Evolutionary conservation across 2,113 vertebrate genomes (phyloP).

Genomic region (Ardeotis arabs): DNA sequence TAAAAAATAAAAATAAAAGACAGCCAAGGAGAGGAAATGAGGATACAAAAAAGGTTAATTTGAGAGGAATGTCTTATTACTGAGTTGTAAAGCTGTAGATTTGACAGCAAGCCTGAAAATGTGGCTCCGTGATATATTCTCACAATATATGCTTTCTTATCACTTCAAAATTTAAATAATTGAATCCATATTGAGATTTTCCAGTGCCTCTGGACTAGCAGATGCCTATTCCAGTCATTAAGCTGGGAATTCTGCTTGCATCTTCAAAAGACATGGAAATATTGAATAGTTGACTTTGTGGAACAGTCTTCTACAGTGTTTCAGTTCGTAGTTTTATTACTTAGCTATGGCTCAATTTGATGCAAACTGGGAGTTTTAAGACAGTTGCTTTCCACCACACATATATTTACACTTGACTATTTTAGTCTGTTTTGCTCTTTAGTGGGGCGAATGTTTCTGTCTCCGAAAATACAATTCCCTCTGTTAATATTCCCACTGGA

Average conservation of each 20-base stretch:
- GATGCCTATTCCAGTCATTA: background rate
- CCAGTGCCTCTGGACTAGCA: background rate
- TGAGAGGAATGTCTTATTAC: background rate
- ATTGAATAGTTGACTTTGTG: background rate
- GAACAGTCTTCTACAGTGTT: background rate
- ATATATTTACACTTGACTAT: background rate
- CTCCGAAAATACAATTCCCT: background rate
- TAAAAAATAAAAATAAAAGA: background rate
- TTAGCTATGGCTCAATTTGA: background rate
- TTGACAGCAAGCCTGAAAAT: background rate
- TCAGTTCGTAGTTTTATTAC: background rate
- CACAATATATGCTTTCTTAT: background rate
- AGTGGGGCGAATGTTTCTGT: background rate
- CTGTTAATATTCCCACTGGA: slow-evolving; percentile 36
- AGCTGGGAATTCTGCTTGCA: background rate
- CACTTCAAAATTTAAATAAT: background rate
- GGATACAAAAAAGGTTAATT: background rate
- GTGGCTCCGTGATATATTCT: background rate
- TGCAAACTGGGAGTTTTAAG: background rate
- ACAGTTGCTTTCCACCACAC: background rate
- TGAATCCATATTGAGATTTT: background rate
- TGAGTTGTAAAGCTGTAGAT: background rate
- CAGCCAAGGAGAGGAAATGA: background rate
- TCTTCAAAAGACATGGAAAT: background rate
- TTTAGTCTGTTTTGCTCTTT: background rate